Conservation (phyloP, 2,797 vertebrate species). For the Tolypeutes matacus region DNA sequence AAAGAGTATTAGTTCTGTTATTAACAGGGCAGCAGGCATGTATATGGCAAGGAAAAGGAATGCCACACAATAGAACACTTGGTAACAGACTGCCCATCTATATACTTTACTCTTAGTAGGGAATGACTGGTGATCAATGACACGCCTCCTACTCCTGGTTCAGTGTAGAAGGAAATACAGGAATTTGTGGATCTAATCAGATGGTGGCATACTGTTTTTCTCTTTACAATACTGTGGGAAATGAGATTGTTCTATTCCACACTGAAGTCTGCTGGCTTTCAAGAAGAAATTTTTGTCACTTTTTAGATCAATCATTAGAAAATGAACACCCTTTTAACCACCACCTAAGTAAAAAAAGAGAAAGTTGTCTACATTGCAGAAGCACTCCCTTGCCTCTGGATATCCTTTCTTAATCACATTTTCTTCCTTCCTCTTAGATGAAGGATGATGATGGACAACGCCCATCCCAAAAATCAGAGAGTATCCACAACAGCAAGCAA, state of each 20-base stretch:
- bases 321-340: neutral
- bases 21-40: neutral
- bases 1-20: neutral
- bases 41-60: neutral
- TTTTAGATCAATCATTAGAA: slow-evolving; percentile 55
- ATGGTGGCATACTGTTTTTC: neutral
- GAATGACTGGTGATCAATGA: neutral
- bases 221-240: slow-evolving; percentile 9
- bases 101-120: neutral
- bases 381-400: neutral
- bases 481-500: too few species aligned
- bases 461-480: too few species aligned
- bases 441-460: too few species aligned
- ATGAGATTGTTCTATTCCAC: slow-evolving; percentile 40
- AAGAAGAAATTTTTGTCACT: slow-evolving; percentile 2
- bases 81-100: neutral
- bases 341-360: slow-evolving; percentile 10
- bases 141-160: neutral
- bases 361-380: neutral
- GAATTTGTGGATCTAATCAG: slow-evolving; percentile 13
- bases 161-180: neutral
- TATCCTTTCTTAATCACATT: neutral
- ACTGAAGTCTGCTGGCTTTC: neutral
- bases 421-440: neutral
- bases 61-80: neutral